A percentile compares a stretch with the other conserved stretches of the same genome.
phyloP scores from a whole-genome alignment of 1,140 invertebrate genomes.

The Druon quercuslanigerum region DNA sequence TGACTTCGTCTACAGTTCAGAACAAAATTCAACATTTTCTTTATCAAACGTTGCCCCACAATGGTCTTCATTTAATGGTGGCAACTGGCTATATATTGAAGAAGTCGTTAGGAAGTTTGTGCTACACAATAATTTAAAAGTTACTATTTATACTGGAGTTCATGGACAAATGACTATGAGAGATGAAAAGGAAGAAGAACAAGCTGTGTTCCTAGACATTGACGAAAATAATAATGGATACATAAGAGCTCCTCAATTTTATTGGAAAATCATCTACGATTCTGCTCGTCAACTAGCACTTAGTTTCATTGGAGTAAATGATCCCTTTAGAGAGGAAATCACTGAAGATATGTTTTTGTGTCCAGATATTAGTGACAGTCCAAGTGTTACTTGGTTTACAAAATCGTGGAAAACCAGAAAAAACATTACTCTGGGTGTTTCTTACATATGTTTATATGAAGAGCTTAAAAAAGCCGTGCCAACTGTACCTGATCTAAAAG shows the following conservation, averaged over 20 bases:
- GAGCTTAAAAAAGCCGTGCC: conserved; percentile 78
- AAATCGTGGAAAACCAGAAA: conserved; percentile 39
- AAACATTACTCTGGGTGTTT: conserved; percentile 78
- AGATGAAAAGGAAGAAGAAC: conserved; percentile 68
- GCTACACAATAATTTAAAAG: conserved; percentile 50
- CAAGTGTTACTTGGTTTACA: conserved; percentile 67
- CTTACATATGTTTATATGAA: conserved; percentile 80
- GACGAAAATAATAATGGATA: conserved; percentile 63
- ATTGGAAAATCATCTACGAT: conserved; percentile 80
- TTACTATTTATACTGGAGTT: conserved; percentile 78
- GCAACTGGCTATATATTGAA: conserved; percentile 74
- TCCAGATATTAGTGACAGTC: conserved; percentile 75
- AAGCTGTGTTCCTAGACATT: conserved; percentile 73
- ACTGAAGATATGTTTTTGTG: conserved; percentile 76
- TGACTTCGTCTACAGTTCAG: conserved; percentile 71
- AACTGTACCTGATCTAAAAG: conserved; percentile 73
- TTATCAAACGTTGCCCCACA: conserved; percentile 78
- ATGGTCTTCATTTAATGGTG: conserved; percentile 78
- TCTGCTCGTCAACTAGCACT: conserved; percentile 72
- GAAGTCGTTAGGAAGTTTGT: conserved; percentile 55
- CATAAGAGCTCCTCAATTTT: conserved; percentile 78
- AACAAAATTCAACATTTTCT: conserved; percentile 72
- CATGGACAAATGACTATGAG: conserved; percentile 74
- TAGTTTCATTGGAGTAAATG: conserved; percentile 80
- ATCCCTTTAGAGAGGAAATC: conserved; percentile 77